Percentiles rank a stretch among this genome's conserved stretches.
These are phyloP conservation scores for Gavia stellata DNA, from an alignment of 2,113 vertebrate species.

Conservation along the genomic window DNA sequence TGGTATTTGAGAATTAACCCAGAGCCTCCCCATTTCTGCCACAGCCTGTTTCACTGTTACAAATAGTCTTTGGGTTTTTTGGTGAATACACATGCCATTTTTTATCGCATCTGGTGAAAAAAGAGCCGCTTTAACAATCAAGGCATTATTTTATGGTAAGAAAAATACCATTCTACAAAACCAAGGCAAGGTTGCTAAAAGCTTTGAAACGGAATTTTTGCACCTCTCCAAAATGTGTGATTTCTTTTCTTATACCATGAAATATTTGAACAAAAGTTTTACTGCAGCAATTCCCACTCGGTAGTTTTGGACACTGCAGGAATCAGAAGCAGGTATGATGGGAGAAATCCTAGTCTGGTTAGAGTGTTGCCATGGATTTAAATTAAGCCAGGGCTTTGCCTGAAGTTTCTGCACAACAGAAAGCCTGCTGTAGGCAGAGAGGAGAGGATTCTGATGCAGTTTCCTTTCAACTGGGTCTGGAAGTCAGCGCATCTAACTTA, in stretches of 20 bases:
- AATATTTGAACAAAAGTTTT: conserved; percentile 27
- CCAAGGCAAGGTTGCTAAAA: background rate
- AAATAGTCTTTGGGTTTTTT: background rate
- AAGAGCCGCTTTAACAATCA: background rate
- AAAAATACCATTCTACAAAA: background rate
- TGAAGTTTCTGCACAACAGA: background rate
- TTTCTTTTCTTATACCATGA: background rate
- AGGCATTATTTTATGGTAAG: background rate
- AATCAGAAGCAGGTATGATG: background rate
- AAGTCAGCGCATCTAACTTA: conserved; percentile 35
- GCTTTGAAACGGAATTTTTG: background rate
- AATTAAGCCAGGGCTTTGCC: conserved; percentile 32
- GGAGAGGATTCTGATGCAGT: conserved; percentile 4
- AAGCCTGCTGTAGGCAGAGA: background rate
- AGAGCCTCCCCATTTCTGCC: background rate
- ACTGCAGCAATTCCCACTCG: rapidly evolving
- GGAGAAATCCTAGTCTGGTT: conserved; percentile 6
- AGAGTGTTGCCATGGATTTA: conserved; percentile 17
- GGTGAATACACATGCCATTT: background rate
- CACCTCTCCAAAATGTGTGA: background rate
- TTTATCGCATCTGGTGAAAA: background rate
- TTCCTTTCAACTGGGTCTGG: conserved; percentile 4
- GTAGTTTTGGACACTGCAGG: background rate
- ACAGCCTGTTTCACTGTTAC: background rate
- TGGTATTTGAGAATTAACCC: background rate